phyloP scores from a whole-genome alignment of 2,797 vertebrate genomes.

The Microcaecilia unicolor region DNA sequence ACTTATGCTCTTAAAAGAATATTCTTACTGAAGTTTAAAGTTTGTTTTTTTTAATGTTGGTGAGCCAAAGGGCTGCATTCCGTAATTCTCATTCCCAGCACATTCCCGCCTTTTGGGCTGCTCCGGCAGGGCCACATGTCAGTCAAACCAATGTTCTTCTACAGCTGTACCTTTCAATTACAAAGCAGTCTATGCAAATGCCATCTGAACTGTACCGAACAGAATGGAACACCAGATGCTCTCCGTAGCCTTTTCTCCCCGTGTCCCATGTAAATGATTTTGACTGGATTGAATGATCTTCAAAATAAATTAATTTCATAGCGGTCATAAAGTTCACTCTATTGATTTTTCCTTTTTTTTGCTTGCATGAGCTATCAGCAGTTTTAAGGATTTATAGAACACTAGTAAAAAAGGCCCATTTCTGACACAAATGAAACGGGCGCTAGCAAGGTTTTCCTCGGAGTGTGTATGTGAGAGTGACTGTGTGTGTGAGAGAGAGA shows the following conservation, averaged over 20 bases:
- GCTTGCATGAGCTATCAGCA: neutral
- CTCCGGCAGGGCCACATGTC: neutral
- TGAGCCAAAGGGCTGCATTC: neutral
- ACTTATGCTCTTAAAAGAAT: neutral
- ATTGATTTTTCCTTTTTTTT: neutral
- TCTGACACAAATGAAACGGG: no score
- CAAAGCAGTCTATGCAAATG: neutral
- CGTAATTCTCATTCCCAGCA: neutral
- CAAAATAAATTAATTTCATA: neutral
- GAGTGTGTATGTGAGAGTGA: no score
- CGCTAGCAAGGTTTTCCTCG: no score
- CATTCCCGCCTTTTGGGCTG: neutral
- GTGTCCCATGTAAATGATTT: neutral
- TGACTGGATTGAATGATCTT: constrained; percentile 7
- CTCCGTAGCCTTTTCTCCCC: constrained; percentile 1
- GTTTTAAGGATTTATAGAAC: neutral
- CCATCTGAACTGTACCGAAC: neutral
- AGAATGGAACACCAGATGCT: neutral
- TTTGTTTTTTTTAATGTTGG: neutral
- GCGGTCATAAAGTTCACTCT: neutral
- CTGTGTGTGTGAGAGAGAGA: no score
- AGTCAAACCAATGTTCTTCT: neutral
- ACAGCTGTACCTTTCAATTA: neutral
- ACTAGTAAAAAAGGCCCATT: no score
- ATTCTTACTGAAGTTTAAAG: neutral